Conservation (phyloP, 2,797 vertebrate species). For the Bryconaethiops microstoma region DNA sequence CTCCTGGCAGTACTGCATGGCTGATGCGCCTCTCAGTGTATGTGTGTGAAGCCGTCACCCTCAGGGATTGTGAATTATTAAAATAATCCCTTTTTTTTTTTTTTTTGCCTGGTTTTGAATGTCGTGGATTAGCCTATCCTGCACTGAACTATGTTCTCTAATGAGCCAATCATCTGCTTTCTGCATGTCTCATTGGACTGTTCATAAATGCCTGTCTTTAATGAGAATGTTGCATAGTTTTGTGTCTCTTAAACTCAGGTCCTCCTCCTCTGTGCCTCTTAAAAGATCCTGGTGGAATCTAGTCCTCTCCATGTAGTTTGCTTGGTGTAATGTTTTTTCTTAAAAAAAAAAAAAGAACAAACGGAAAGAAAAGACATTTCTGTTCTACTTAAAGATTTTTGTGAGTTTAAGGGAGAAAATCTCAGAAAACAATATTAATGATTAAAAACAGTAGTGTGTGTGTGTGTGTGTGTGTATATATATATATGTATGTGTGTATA, state of each 20-base stretch:
- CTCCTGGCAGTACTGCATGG: background rate
- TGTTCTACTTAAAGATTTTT: conserved; percentile 83
- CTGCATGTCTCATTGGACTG: conserved; percentile 99
- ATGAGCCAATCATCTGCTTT: conserved; percentile 97
- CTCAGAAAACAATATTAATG: conserved; percentile 74
- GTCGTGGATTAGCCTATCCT: conserved; percentile 82
- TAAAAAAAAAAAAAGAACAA: conserved; percentile 67
- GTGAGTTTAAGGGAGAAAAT: conserved; percentile 94
- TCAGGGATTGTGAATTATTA: no score
- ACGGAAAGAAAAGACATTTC: conserved; percentile 71
- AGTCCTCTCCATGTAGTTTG: conserved; percentile 96
- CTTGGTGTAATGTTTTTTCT: conserved; percentile 90
- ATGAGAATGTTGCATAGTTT: conserved; percentile 99
- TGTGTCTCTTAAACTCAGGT: conserved; percentile 96
- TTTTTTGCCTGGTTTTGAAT: background rate
- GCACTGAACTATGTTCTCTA: conserved; percentile 88
- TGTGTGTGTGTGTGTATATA: background rate
- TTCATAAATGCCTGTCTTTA: conserved; percentile 99
- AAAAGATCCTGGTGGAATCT: conserved; percentile 92
- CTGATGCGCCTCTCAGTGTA: background rate
- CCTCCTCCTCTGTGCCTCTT: conserved; percentile 96
- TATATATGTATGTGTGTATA: background rate
- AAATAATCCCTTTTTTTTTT: background rate
- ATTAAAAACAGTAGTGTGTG: background rate
- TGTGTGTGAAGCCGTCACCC: background rate